phyloP scores from a whole-genome alignment of 2,113 vertebrate species.

The Platysternon megacephalum region DNA sequence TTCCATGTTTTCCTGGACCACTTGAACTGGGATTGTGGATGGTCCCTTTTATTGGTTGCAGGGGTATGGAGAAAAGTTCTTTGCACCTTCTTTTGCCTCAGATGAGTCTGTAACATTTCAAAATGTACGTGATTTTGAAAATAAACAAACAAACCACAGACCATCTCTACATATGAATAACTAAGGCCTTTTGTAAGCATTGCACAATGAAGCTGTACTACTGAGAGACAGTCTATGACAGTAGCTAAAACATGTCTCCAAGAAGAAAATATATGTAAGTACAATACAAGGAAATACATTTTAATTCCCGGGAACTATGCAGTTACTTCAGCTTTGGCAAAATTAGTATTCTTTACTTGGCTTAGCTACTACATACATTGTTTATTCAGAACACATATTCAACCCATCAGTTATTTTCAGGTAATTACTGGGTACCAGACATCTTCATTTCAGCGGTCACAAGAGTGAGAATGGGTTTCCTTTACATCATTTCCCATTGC shows the following conservation, averaged over 20 bases:
- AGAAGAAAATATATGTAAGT: not conserved
- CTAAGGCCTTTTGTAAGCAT: not conserved
- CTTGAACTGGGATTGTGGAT: not conserved
- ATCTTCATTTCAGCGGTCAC: not conserved
- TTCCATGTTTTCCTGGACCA: accelerated
- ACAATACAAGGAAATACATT: not conserved
- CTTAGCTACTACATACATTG: not conserved
- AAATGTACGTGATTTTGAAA: not conserved
- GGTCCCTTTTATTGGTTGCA: accelerated
- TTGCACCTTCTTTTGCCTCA: not conserved
- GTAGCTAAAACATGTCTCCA: not conserved
- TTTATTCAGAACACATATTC: conserved; percentile 36
- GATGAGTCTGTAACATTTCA: not conserved
- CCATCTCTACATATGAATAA: not conserved
- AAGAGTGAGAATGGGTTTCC: conserved; percentile 26
- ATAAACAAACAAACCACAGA: not conserved
- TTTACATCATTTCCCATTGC: conserved; percentile 29
- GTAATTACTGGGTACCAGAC: conserved; percentile 39
- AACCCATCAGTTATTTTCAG: conserved; percentile 17
- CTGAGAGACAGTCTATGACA: not conserved
- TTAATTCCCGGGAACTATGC: not conserved
- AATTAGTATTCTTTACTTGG: not conserved
- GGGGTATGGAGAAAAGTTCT: not conserved
- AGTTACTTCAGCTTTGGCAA: not conserved
- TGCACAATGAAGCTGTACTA: not conserved